A percentile compares a stretch with the other conserved stretches of the same genome.
These are phyloP conservation scores for Psilopogon haemacephalus DNA, from an alignment of 2,113 vertebrate genomes.

Conservation along the genomic window DNA sequence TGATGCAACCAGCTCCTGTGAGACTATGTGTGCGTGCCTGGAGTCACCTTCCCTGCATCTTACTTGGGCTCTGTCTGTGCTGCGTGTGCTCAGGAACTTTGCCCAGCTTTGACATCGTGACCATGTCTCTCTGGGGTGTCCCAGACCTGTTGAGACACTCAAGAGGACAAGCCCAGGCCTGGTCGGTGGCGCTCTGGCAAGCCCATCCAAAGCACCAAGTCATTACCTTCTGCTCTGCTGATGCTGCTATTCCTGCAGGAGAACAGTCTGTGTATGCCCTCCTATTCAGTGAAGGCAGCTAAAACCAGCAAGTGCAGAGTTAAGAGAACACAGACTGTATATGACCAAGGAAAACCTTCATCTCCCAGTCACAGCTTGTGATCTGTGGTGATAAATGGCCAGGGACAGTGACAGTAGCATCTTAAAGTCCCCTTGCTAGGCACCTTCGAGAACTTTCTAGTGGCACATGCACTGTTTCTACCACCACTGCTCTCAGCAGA, in stretches of 20 bases:
- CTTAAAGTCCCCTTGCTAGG: not conserved
- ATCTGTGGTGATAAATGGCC: not conserved
- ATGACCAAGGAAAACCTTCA: not conserved
- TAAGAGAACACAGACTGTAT: not conserved
- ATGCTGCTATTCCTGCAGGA: conserved; percentile 5
- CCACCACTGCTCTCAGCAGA: not conserved
- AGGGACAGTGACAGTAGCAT: not conserved
- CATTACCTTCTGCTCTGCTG: not conserved
- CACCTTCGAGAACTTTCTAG: not conserved
- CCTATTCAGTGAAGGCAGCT: not conserved
- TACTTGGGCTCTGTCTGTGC: not conserved
- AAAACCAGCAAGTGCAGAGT: not conserved
- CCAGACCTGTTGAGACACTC: not conserved
- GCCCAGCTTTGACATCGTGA: not conserved
- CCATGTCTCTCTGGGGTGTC: not conserved
- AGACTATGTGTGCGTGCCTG: not conserved
- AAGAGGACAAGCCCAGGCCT: conserved; percentile 23
- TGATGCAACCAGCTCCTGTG: not conserved
- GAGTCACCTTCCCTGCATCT: not conserved
- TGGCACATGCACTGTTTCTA: not conserved
- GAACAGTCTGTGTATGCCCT: not conserved
- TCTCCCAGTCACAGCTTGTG: conserved; percentile 25
- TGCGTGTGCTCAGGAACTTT: not conserved
- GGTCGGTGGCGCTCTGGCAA: not conserved
- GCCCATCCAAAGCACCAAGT: not conserved